Conservation (phyloP, 2,888 invertebrate genomes). For the Ichneumon xanthorius region DNA sequence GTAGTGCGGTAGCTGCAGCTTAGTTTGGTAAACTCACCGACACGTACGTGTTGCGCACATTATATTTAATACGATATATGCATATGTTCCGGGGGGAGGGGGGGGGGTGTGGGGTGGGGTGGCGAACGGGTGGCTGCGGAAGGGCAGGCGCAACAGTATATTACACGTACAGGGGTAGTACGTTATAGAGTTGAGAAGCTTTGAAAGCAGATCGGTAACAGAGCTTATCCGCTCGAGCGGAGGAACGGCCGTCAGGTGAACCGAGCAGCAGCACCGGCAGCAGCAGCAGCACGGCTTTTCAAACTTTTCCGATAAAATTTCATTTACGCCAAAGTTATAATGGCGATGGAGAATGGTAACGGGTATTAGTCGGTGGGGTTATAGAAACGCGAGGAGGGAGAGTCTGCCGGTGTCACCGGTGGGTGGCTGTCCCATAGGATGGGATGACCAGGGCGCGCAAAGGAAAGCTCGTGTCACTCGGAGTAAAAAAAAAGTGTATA, state of each 20-base stretch:
- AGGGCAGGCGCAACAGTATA: constrained; percentile 24
- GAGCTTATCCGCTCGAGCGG: constrained; percentile 23
- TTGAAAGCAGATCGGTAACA: constrained; percentile 32
- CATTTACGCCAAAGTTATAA: constrained; percentile 45
- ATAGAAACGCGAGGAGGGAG: neutral
- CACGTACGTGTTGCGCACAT: neutral
- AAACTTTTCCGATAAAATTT: constrained; percentile 65
- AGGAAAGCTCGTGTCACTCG: constrained; percentile 39
- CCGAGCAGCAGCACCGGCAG: neutral
- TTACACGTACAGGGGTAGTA: neutral
- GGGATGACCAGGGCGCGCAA: constrained; percentile 48
- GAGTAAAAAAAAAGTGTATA: neutral
- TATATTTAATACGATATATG: neutral
- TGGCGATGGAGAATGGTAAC: constrained; percentile 7
- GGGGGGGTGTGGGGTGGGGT: neutral
- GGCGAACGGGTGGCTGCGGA: neutral
- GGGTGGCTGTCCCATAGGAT: constrained; percentile 1
- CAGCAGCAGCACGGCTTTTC: neutral
- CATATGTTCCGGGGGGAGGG: neutral
- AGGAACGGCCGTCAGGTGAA: constrained; percentile 8
- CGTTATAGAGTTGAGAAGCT: constrained; percentile 30
- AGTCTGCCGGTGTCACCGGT: neutral
- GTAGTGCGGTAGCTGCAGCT: neutral
- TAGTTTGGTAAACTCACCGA: constrained; percentile 3
- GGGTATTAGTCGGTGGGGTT: constrained; percentile 20